Evolutionary conservation across 1,140 invertebrate species (phyloP).

Genomic region (Dysdera silvatica): DNA sequence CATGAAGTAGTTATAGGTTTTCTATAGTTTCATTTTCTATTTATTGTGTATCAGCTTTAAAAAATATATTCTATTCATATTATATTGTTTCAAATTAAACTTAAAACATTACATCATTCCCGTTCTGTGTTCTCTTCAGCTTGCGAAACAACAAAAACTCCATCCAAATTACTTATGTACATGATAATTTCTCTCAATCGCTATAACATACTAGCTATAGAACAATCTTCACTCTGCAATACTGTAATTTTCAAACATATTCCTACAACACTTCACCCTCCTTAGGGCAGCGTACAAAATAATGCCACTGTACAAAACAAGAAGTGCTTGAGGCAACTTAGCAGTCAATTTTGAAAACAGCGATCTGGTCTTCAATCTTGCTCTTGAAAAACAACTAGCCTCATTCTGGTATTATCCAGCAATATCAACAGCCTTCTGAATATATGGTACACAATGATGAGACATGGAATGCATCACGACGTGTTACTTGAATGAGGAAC

Average conservation of each 20-base stretch:
- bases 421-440: background rate
- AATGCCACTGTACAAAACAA: slow-evolving; percentile 22
- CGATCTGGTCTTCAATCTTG: background rate
- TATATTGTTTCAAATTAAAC: no score
- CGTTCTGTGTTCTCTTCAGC: no score
- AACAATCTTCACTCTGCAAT: slow-evolving; percentile 10
- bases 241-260: slow-evolving; percentile 5
- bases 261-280: background rate
- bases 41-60: no score
- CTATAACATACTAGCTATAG: slow-evolving; percentile 8
- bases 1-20: no score
- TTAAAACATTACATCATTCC: no score
- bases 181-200: slow-evolving; percentile 12
- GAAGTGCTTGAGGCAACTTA: slow-evolving; percentile 16
- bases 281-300: slow-evolving; percentile 19
- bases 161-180: slow-evolving; percentile 11
- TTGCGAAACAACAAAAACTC: no score
- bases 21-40: no score
- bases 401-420: background rate
- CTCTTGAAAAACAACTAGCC: slow-evolving; percentile 7
- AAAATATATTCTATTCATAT: no score
- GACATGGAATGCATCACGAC: slow-evolving; percentile 19
- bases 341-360: slow-evolving; percentile 4
- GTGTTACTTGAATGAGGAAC: slow-evolving; percentile 19
- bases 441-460: background rate